phyloP scores from a whole-genome alignment of 2,113 vertebrate species.

The Corvus moneduloides region DNA sequence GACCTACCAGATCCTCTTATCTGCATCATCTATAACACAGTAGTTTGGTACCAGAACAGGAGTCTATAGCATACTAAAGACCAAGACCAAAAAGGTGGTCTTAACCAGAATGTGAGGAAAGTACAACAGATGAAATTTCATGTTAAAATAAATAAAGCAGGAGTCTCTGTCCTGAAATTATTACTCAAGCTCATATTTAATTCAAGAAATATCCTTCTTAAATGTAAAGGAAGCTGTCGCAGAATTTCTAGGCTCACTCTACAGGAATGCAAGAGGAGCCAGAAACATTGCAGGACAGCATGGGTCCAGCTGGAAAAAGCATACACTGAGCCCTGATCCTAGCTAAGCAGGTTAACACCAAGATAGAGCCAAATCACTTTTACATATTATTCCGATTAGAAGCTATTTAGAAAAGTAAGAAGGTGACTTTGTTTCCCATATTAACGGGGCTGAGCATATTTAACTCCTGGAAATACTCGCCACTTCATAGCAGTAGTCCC shows the following conservation, averaged over 20 bases:
- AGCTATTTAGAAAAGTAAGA: background rate
- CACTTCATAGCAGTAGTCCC: background rate
- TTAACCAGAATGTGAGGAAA: background rate
- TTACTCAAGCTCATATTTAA: background rate
- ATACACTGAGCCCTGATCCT: background rate
- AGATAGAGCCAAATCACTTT: background rate
- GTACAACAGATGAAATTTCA: background rate
- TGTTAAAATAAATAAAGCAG: background rate
- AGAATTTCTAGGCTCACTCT: background rate
- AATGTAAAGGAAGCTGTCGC: background rate
- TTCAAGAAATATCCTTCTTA: background rate
- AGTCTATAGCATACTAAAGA: background rate
- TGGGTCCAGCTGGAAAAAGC: background rate
- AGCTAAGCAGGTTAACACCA: background rate
- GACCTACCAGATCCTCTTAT: background rate
- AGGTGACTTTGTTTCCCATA: background rate
- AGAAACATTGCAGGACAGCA: background rate
- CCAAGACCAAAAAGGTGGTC: background rate
- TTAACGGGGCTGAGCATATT: background rate
- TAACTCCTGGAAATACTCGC: background rate
- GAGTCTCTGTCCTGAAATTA: background rate
- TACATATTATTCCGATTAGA: background rate
- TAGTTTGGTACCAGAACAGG: background rate
- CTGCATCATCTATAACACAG: background rate
- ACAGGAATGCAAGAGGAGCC: background rate